phyloP scores from a whole-genome alignment of 2,888 invertebrate genomes.

The Willowsia nigromaculata region DNA sequence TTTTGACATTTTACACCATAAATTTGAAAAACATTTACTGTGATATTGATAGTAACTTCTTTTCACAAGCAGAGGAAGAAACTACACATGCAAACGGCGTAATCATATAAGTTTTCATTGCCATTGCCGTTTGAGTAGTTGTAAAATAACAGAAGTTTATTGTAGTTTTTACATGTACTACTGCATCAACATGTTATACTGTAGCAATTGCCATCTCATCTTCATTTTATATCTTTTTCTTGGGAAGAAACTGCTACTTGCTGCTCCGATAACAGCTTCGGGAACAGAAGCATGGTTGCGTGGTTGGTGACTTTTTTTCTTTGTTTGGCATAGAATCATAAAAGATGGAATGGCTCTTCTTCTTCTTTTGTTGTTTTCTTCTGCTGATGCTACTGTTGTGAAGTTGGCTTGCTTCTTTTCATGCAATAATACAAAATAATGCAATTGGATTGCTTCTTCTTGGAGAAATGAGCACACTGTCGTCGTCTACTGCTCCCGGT shows the following conservation, averaged over 20 bases:
- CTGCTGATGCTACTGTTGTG: neutral
- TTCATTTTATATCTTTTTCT: constrained; percentile 36
- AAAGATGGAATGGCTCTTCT: constrained; percentile 66
- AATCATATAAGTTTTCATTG: constrained; percentile 41
- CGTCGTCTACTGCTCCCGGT: constrained; percentile 56
- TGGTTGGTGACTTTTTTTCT: constrained; percentile 55
- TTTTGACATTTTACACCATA: constrained; percentile 62
- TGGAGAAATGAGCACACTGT: constrained; percentile 53
- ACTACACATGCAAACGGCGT: neutral
- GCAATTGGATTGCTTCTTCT: constrained; percentile 49
- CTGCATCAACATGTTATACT: neutral
- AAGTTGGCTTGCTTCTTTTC: neutral
- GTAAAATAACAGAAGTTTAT: constrained; percentile 44
- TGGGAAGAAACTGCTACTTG: neutral
- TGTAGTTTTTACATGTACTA: constrained; percentile 16
- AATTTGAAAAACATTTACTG: constrained; percentile 58
- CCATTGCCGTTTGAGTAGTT: constrained; percentile 34
- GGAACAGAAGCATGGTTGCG: neutral
- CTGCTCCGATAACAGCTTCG: constrained; percentile 3
- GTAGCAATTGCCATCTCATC: constrained; percentile 57
- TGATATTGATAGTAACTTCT: constrained; percentile 41
- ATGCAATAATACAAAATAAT: constrained; percentile 32
- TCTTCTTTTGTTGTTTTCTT: constrained; percentile 32
- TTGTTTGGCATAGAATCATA: constrained; percentile 55
- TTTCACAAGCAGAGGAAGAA: neutral